A percentile compares a stretch with the other conserved stretches of the same genome.
Conservation (phyloP, 2,888 invertebrate species). For the Platycheirus albimanus region DNA sequence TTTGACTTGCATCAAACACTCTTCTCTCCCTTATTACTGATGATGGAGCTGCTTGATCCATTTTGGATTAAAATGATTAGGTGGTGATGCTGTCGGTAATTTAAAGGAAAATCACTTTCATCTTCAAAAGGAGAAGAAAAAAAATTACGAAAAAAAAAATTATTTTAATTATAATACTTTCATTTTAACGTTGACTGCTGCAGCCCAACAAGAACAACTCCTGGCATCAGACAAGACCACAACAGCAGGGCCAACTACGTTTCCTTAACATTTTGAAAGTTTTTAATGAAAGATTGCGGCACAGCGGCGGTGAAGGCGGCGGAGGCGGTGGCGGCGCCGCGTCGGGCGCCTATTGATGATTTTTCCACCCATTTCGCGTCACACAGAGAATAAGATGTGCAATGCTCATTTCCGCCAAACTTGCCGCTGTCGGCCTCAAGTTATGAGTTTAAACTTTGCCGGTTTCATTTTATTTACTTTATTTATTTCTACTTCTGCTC, state of each 20-base stretch:
- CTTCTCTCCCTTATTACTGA: not conserved
- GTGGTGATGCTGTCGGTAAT: conserved; percentile 55
- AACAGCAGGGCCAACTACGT: conserved; percentile 65
- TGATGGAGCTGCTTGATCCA: not conserved
- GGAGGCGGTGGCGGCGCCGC: no score
- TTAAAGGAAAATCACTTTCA: conserved; percentile 49
- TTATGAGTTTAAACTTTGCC: conserved; percentile 72
- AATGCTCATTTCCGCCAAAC: conserved; percentile 72
- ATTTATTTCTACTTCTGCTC: conserved; percentile 61
- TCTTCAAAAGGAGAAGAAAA: conserved; percentile 15
- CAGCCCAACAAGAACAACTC: conserved; percentile 13
- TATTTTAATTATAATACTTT: conserved; percentile 73
- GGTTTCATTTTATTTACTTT: conserved; percentile 68
- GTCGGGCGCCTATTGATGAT: conserved; percentile 71
- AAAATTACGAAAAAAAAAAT: conserved; percentile 10
- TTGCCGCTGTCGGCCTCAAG: conserved; percentile 69
- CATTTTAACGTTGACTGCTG: conserved; percentile 45
- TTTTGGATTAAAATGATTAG: conserved; percentile 60
- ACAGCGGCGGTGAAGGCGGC: no score
- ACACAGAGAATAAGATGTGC: conserved; percentile 55
- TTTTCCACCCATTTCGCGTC: conserved; percentile 20
- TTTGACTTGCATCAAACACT: not conserved
- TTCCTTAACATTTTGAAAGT: conserved; percentile 64
- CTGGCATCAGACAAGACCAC: conserved; percentile 58
- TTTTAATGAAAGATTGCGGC: conserved; percentile 74